Evolutionary conservation across 1,140 invertebrate genomes (phyloP).

Genomic region (Zaprionus kolodkinae): DNA sequence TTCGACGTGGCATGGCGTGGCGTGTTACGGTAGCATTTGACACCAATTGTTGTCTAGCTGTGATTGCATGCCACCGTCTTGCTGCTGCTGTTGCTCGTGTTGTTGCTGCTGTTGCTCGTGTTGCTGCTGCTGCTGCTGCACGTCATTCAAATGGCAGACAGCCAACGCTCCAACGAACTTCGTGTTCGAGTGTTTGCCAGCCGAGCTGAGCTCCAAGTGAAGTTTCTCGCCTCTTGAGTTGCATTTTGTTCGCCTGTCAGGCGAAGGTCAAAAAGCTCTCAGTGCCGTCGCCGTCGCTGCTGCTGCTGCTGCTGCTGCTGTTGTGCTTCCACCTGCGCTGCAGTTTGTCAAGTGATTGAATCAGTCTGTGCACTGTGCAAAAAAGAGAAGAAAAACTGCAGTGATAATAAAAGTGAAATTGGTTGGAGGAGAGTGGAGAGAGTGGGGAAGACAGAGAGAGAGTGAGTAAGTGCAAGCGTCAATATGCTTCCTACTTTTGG

Average conservation of each 20-base stretch:
- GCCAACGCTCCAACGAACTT: slow-evolving; percentile 68
- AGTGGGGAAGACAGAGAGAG: not conserved
- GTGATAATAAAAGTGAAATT: not conserved
- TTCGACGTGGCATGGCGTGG: slow-evolving; percentile 54
- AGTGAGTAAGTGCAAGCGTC: not conserved
- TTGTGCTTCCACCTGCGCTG: slow-evolving; percentile 39
- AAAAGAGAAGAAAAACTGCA: not conserved
- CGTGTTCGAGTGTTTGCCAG: slow-evolving; percentile 64
- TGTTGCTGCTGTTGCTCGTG: slow-evolving; percentile 27
- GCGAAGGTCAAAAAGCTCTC: slow-evolving; percentile 64
- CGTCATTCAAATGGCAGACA: slow-evolving; percentile 78
- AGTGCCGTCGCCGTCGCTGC: not conserved
- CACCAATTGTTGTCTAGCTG: slow-evolving; percentile 69
- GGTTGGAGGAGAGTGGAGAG: not conserved
- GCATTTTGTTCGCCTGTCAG: slow-evolving; percentile 52
- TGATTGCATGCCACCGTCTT: slow-evolving; percentile 56
- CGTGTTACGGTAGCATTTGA: slow-evolving; percentile 77
- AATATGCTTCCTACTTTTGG: not conserved
- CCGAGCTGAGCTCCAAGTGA: slow-evolving; percentile 20
- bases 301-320: not conserved
- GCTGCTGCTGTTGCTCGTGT: slow-evolving; percentile 45
- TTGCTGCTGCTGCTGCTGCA: slow-evolving; percentile 57
- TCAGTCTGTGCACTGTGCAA: slow-evolving; percentile 23
- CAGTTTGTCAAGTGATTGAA: slow-evolving; percentile 46
- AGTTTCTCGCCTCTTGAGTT: slow-evolving; percentile 55